phyloP scores from a whole-genome alignment of 2,797 vertebrate genomes.

The Nothura maculosa region DNA sequence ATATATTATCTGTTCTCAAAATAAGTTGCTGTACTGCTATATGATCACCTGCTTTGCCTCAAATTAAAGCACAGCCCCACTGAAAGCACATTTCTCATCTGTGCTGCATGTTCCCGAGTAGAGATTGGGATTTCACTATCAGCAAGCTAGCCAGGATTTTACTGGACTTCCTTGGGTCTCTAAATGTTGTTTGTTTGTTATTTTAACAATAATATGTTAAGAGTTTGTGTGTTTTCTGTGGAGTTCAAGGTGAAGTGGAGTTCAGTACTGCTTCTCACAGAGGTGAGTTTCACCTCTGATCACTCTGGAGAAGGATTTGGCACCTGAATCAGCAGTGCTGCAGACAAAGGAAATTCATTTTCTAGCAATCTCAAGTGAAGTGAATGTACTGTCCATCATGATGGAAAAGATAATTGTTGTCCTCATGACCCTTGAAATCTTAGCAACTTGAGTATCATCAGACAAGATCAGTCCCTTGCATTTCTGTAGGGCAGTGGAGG shows the following conservation, averaged over 20 bases:
- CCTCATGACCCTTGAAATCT: neutral
- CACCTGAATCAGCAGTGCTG: neutral
- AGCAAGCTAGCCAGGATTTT: neutral
- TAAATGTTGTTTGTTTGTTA: neutral
- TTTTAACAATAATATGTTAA: neutral
- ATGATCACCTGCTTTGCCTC: neutral
- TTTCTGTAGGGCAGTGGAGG: neutral
- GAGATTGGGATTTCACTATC: neutral
- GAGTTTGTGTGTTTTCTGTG: neutral
- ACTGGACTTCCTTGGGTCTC: neutral
- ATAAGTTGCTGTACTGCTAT: neutral
- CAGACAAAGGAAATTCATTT: neutral
- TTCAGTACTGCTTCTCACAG: neutral
- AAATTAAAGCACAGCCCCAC: neutral
- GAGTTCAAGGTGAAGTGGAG: neutral
- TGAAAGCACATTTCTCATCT: neutral
- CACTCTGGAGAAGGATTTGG: neutral
- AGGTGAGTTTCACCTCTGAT: neutral
- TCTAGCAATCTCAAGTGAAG: neutral
- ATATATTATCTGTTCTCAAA: neutral
- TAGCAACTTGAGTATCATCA: neutral
- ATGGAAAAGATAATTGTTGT: neutral
- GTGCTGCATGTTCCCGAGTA: neutral
- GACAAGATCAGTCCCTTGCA: neutral
- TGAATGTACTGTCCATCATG: neutral